Base-by-base conservation (phyloP, 2,888 invertebrate species). In the Noctuana brunneofusca region DNA sequence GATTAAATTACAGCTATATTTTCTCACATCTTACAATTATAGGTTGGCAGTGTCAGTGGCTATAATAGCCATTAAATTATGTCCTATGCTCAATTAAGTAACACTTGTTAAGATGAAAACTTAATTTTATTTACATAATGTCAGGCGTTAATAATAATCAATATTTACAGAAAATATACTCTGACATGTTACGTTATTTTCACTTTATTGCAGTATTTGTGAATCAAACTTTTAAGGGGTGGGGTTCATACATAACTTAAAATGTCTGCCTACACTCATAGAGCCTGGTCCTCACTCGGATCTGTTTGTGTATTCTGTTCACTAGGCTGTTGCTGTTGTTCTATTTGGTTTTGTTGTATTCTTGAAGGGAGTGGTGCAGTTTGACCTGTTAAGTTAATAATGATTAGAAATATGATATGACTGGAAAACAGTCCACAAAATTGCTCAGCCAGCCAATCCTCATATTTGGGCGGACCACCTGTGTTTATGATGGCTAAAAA, bases 331-430 rank as follows among this genome's bases (percentile, higher is more conserved):
- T 78, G 78, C 57, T 78, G 72, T 63, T 32, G 75, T 52, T 85
- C 81, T 63, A 76, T 74, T 63, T 87, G 87, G 64, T 75, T 89
- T 76, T 78, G 92, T 77, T 79, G 92, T 76, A 81, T 83, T 86
- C 86, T 87, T 69, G 85, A 90, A 59, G 87, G 89, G 70, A 88
- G 80, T 60, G 83, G 93, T 58, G 85, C 87, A 1, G 92, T 92
- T 87, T 92, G 92, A 65, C 92, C 92, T 92, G 71, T 46, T 24
- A 54, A 48, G 9, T 20, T 24, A 32, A 6, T 12, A 43, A 18
- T 43, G 8, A 1, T 43, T 11, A 43, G 18, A 18, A 16, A 41
- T 16, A 18, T 22, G 8, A 27, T 27, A 8, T 27, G 27, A 5
- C 8, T 27, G 8, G 27, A 27, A 27, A 5, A 8, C 8, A 27